phyloP scores from a whole-genome alignment of 2,888 invertebrate genomes.

The Himalopsyche japonica region DNA sequence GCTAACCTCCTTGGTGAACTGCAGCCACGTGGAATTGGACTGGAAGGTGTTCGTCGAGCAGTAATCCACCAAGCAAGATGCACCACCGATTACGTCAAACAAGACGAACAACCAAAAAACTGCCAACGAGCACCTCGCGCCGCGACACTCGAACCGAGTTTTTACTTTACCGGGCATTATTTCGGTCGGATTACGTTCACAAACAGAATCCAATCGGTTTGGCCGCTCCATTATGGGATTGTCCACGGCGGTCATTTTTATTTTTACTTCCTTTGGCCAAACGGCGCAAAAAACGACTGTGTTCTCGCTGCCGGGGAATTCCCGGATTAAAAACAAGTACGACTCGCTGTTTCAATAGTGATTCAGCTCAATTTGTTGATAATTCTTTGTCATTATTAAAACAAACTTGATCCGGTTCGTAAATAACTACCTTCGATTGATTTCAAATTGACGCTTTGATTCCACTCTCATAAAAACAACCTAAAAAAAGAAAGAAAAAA shows the following conservation, averaged over 20 bases:
- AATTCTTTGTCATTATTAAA: not conserved
- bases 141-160: not conserved
- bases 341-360: not conserved
- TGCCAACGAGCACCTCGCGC: not conserved
- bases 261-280: not conserved
- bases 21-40: conserved; percentile 65
- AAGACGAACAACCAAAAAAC: not conserved
- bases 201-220: not conserved
- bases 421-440: not conserved
- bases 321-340: not conserved
- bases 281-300: not conserved
- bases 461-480: not conserved
- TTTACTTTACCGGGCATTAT: not conserved
- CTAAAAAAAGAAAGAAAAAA: not conserved
- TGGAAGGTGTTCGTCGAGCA: conserved; percentile 64
- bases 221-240: not conserved
- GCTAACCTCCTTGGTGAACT: conserved; percentile 74
- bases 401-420: not conserved
- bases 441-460: not conserved
- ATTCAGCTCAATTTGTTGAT: not conserved
- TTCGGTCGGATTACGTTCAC: not conserved
- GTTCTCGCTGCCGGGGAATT: not conserved
- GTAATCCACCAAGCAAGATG: conserved; percentile 56
- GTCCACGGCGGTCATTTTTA: not conserved
- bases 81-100: conserved; percentile 42